Base-by-base conservation (phyloP, 2,888 invertebrate genomes). In the Mythimna ferrago region DNA sequence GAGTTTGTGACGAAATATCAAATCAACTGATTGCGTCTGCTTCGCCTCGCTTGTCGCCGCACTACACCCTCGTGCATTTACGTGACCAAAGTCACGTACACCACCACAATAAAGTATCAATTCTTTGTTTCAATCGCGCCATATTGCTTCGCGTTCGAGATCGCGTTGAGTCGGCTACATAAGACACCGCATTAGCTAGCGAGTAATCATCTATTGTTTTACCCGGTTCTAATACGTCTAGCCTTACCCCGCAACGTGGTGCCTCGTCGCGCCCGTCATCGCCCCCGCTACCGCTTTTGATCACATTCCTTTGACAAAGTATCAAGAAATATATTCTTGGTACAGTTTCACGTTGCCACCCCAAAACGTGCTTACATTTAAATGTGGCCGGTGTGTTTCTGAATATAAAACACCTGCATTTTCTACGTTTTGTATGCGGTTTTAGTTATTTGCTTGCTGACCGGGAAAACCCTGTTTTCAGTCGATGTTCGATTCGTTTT, bases 331-430 rank as follows among this genome's bases (percentile, higher is more conserved):
- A 68, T 58, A 76, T 51, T 16, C 51, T 54, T 26, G 32, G 57
- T 58, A 63, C 32, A 32, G 26, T 79, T 60, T 19, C 48, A 54
- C 21, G 21, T n/a, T 63, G 51, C 66, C 11, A 19, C 35, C 32
- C 54, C 32, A 68, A 51, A 65, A 71, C 11, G 35, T 63, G 21
- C 26, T 7, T 41, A 54, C 54, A 66, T 68, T 73, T 66, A 60
- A 70, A 79, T 79, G 41, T 64, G 71, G 32, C 58, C 35, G 26
- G 54, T 54, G 35, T 48, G 63, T 38, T 74, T 64, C 6, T 74
- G 63, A 73, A 63, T 73, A 41, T 41, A 73, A 11, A 41, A 21
- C 19, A 57, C 48, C 56, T 73, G 57, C 26, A 69, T 66, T 66
- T 69, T 73, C 38, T 21, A 32, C n/a, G 5, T 73, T 73, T 63